Conservation (phyloP, 1,140 invertebrate species). For the Zaprionus inermis region DNA sequence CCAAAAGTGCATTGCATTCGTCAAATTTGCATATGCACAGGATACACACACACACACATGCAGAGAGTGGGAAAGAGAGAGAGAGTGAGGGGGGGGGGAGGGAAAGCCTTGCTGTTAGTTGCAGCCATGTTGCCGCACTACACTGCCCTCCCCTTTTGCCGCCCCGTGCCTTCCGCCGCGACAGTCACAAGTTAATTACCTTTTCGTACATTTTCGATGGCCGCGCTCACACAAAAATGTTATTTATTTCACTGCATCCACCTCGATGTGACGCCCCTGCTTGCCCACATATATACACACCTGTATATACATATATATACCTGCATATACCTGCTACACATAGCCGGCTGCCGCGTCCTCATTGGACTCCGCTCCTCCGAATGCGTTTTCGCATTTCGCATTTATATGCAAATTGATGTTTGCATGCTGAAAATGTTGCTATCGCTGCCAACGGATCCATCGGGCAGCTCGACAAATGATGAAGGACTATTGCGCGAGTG, state of each 20-base stretch:
- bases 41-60: conserved; percentile 1
- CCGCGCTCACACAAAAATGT: conserved; percentile 61
- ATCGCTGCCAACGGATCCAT: conserved; percentile 32
- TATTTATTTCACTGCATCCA: conserved; percentile 80
- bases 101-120: conserved; percentile 24
- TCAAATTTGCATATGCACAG: conserved; percentile 69
- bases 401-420: conserved; percentile 83
- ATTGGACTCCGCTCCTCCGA: conserved; percentile 57
- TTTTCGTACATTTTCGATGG: conserved; percentile 81
- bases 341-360: conserved; percentile 31
- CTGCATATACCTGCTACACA: background rate
- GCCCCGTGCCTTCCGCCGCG: background rate
- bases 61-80: too few species aligned
- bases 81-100: background rate
- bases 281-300: conserved; percentile 9
- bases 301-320: conserved; percentile 7
- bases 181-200: conserved; percentile 77
- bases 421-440: conserved; percentile 79
- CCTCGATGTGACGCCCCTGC: conserved; percentile 49
- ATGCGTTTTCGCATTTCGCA: conserved; percentile 82
- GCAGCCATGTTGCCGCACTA: background rate
- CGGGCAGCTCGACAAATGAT: conserved; percentile 53
- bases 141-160: background rate
- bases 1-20: conserved; percentile 79
- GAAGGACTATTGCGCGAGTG: conserved; percentile 42